These are phyloP conservation scores for Phenganax marumi DNA, from an alignment of 92 coral and sea anemone genomes.

Conservation along the genomic window DNA sequence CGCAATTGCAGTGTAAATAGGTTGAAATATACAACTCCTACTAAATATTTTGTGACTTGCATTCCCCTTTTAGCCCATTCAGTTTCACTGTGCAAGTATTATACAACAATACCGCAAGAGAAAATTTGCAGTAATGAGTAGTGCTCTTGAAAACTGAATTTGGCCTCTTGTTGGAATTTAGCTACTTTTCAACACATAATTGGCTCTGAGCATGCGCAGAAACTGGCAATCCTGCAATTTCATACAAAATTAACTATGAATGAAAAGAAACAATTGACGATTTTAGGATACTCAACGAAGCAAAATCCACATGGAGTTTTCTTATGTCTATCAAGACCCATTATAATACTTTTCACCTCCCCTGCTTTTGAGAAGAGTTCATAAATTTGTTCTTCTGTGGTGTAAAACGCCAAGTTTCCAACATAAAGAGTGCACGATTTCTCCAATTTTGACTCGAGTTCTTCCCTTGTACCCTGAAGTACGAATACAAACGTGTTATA, in stretches of 20 bases:
- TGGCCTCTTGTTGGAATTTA: no score
- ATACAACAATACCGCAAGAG: no score
- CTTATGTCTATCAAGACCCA: conserved; percentile 87
- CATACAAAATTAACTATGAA: neutral
- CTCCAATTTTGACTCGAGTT: conserved; percentile 68
- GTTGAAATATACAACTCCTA: no score
- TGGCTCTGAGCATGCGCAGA: no score
- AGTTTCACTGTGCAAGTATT: no score
- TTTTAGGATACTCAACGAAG: conserved; percentile 94
- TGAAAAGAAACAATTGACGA: neutral
- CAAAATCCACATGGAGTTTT: conserved; percentile 99
- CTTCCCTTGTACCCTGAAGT: conserved; percentile 67
- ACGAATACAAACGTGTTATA: neutral
- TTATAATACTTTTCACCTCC: conserved; percentile 74
- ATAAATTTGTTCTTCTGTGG: conserved; percentile 91
- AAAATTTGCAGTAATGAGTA: no score
- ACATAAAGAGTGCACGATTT: conserved; percentile 76
- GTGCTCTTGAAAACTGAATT: no score
- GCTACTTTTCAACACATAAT: no score
- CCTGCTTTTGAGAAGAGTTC: conserved; percentile 90
- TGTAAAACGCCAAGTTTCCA: conserved; percentile 89
- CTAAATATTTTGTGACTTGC: no score
- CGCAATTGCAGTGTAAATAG: no score
- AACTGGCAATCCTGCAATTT: no score
- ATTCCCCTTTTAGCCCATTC: no score